Evolutionary conservation across 2,888 invertebrate genomes (phyloP).

Genomic region (Caprella mutica): DNA sequence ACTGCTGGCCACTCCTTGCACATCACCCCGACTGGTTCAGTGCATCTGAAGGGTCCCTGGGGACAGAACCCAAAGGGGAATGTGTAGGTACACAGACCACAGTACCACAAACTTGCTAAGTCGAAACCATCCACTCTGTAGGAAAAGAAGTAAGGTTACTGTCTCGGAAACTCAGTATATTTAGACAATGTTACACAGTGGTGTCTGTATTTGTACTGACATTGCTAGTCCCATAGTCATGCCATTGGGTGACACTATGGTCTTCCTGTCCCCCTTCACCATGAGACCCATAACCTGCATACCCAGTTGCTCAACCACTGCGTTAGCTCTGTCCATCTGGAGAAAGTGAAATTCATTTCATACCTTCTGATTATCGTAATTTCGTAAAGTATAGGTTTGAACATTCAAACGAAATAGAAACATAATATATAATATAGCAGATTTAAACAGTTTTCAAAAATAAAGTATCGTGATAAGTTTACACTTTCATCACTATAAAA

Average conservation of each 20-base stretch:
- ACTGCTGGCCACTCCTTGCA: slow-evolving; percentile 9
- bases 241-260: not conserved
- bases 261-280: slow-evolving; percentile 2
- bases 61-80: slow-evolving; percentile 12
- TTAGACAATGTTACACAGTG: too few relatives aligned
- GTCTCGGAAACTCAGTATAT: too few relatives aligned
- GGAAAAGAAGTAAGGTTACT: not conserved
- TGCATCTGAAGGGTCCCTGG: slow-evolving; percentile 6
- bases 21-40: slow-evolving; percentile 2
- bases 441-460: too few relatives aligned
- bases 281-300: not conserved
- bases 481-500: too few relatives aligned
- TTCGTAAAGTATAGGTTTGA: too few relatives aligned
- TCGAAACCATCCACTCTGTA: not conserved
- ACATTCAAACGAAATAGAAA: too few relatives aligned
- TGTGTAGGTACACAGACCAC: not conserved
- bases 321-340: slow-evolving; percentile 1
- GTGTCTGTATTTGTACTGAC: too few relatives aligned
- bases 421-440: too few relatives aligned
- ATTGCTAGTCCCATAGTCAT: slow-evolving; percentile 1
- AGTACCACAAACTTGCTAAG: not conserved
- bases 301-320: not conserved
- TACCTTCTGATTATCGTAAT: too few relatives aligned
- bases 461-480: too few relatives aligned
- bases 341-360: too few relatives aligned